phyloP scores from a whole-genome alignment of 2,888 invertebrate genomes.

The Folsomia candida region DNA sequence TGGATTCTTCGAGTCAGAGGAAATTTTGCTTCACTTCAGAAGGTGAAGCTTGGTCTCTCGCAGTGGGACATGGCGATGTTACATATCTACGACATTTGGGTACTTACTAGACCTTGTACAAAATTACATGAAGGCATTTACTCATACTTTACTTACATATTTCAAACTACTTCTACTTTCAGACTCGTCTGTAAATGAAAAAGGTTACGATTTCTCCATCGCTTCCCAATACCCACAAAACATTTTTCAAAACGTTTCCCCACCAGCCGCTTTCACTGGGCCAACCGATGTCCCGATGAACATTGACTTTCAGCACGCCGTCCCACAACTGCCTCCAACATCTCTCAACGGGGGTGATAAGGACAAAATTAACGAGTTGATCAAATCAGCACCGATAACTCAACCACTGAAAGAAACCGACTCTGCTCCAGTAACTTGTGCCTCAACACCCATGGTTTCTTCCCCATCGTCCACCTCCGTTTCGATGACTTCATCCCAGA shows the following conservation, averaged over 20 bases:
- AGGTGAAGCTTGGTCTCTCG: constrained; percentile 71
- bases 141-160: no score
- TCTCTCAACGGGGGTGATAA: background rate
- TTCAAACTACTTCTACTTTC: no score
- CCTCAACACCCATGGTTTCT: background rate
- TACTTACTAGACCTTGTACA: constrained; percentile 5
- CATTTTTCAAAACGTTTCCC: constrained; percentile 47
- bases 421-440: background rate
- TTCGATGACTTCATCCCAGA: background rate
- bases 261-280: constrained; percentile 47
- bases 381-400: background rate
- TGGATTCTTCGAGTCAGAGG: constrained; percentile 62
- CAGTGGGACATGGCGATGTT: constrained; percentile 64
- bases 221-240: constrained; percentile 52
- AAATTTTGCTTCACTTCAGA: constrained; percentile 68
- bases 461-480: background rate
- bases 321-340: background rate
- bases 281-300: constrained; percentile 19
- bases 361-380: background rate
- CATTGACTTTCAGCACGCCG: background rate
- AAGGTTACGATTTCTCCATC: constrained; percentile 63
- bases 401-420: background rate
- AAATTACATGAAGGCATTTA: background rate
- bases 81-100: constrained; percentile 61
- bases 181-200: constrained; percentile 53